Evolutionary conservation across 2,797 vertebrate species (phyloP).

Genomic region (Florisuga fusca): DNA sequence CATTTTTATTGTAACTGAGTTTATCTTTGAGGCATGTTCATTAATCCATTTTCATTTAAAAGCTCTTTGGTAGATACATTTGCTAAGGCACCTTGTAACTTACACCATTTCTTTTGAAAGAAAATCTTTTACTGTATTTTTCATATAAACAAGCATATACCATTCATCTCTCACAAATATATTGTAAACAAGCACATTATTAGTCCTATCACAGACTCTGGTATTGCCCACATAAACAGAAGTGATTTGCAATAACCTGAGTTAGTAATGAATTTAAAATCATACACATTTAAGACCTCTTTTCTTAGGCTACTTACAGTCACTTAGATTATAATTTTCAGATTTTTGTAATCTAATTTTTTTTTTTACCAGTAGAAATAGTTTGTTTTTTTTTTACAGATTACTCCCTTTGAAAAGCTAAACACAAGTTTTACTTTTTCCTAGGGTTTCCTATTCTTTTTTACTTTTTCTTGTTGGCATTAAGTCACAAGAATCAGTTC

Average conservation of each 20-base stretch:
- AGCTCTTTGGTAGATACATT: not conserved
- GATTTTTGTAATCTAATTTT: not conserved
- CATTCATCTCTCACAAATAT: not conserved
- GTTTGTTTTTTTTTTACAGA: not conserved
- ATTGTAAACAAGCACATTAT: slow-evolving; percentile 19
- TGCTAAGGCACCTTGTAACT: not conserved
- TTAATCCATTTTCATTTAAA: slow-evolving; percentile 37
- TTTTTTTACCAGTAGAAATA: not conserved
- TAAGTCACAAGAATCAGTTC: not conserved
- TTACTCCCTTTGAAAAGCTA: not conserved
- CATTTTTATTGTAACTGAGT: not conserved
- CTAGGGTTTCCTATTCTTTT: not conserved
- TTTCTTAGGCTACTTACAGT: not conserved
- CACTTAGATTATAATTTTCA: not conserved
- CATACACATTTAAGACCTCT: not conserved
- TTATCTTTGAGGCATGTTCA: not conserved
- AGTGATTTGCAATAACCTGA: not conserved
- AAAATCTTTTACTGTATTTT: not conserved
- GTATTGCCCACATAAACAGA: not conserved
- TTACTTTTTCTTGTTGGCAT: not conserved
- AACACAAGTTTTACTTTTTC: not conserved
- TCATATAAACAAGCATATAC: not conserved
- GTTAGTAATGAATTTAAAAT: not conserved
- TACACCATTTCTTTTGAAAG: not conserved
- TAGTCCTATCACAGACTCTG: not conserved